phyloP scores from a whole-genome alignment of 2,888 invertebrate species.

The Drosophila trichaetosa region DNA sequence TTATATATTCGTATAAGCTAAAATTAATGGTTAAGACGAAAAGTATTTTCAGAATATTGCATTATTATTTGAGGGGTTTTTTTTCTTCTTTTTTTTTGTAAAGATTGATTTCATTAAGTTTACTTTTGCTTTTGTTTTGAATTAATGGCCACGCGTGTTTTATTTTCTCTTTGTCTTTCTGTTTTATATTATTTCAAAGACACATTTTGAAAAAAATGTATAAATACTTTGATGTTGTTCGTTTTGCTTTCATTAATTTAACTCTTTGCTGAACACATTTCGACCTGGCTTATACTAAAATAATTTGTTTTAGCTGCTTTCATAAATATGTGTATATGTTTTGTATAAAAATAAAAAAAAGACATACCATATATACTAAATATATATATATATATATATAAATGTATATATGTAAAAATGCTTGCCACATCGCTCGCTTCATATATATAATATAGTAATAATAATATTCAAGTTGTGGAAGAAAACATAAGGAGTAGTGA shows the following conservation, averaged over 20 bases:
- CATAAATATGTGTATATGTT: slow-evolving; percentile 40
- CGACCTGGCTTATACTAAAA: slow-evolving; percentile 58
- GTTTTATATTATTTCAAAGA: slow-evolving; percentile 23
- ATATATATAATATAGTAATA: slow-evolving; percentile 14
- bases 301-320: slow-evolving; percentile 43
- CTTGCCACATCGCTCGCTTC: slow-evolving; percentile 13
- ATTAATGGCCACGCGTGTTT: slow-evolving; percentile 68
- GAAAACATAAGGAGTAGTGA: slow-evolving; percentile 12
- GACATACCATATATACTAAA: slow-evolving; percentile 28
- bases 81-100: slow-evolving; percentile 12
- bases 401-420: slow-evolving; percentile 18
- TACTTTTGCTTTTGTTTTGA: slow-evolving; percentile 33
- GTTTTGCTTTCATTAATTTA: slow-evolving; percentile 19
- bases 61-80: slow-evolving; percentile 27
- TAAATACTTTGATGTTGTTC: slow-evolving; percentile 50
- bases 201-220: slow-evolving; percentile 43
- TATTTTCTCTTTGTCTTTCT: slow-evolving; percentile 31
- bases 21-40: slow-evolving; percentile 51
- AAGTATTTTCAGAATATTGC: slow-evolving; percentile 53
- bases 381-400: slow-evolving; percentile 18
- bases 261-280: slow-evolving; percentile 57
- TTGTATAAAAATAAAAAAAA: slow-evolving; percentile 61
- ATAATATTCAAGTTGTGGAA: slow-evolving; percentile 28
- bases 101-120: slow-evolving; percentile 29
- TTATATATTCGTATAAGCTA: slow-evolving; percentile 44